These are phyloP conservation scores for Emys orbicularis DNA, from an alignment of 2,797 vertebrate species.

Conservation along the genomic window DNA sequence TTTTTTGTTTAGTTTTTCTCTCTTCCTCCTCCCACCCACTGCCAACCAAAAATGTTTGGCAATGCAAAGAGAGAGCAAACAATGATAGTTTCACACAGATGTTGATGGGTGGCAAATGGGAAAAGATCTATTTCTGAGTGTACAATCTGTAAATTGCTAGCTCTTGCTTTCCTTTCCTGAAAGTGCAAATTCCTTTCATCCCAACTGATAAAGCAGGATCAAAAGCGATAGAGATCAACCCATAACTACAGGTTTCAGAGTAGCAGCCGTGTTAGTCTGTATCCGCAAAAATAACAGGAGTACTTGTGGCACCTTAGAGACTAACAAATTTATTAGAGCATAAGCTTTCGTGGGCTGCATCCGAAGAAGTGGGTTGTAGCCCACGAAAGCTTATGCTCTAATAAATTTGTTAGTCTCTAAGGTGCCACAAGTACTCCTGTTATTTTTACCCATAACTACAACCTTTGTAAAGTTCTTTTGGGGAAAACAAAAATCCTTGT, in stretches of 20 bases:
- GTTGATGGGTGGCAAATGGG: background rate
- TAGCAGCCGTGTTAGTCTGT: too few species aligned
- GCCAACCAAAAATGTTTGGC: accelerated
- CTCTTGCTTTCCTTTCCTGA: background rate
- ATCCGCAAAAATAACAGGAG: too few species aligned
- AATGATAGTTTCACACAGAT: background rate
- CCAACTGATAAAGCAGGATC: too few species aligned
- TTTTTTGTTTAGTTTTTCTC: background rate
- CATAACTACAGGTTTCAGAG: background rate
- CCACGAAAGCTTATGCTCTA: too few species aligned
- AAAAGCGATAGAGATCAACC: too few species aligned
- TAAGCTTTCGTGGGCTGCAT: too few species aligned
- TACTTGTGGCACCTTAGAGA: too few species aligned
- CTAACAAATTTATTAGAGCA: too few species aligned
- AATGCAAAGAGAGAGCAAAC: background rate
- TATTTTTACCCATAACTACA: background rate
- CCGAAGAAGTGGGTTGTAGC: too few species aligned
- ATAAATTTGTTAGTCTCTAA: too few species aligned
- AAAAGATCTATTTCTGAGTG: background rate
- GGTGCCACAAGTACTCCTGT: too few species aligned
- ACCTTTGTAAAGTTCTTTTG: background rate
- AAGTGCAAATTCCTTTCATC: background rate
- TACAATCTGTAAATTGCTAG: background rate
- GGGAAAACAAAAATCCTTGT: background rate
- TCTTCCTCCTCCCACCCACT: background rate